Evolutionary conservation across 1,140 invertebrate genomes (phyloP), one percentile per base, ranked within the genome.

Genomic region (Rhyzopertha dominica): DNA sequence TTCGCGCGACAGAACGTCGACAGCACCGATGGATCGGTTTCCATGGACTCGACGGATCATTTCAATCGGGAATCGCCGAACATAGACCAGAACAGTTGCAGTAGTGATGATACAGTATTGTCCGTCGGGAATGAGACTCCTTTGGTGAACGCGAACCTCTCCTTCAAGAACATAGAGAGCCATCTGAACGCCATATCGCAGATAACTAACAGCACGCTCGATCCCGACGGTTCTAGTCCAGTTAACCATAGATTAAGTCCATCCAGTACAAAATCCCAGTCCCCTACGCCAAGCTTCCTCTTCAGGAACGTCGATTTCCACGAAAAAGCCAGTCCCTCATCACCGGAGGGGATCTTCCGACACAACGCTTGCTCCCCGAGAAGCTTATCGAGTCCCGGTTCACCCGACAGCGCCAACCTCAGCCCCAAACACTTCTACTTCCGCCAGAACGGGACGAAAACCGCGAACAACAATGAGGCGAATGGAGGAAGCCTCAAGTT

Each of bases 401-500:
- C 56, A 10, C 58, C 60, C 2, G 13, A 18, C 12, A 23, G 23
- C 30, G 30, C 23, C 24, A 56, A 51, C 44, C 53, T 53, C 9
- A 54, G 53, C 29, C 36, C 42, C 8, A 51, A 54, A 32, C 49
- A 58, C 22, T 54, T 53, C 35, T 54, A 56, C 44, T 48, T 54
- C 42, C 43, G 60, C 13, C 52, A 48, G 19, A 53, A 59, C 34
- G 23, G 31, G 23, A 25, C 39, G 7, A 45, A 42, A 29, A 53
- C 63, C 13, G 68, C 68, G 32, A 71, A 73, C 31, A 70, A 74
- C 34, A 71, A 73, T 38, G 66, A 73, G n/a, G 68, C 70, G 2
- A 80, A 81, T 53, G 82, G 82, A 43, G 71, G 73, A 8, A 76
- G 75, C 50, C 66, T 93, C 1, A 92, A 91, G 57, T 94, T 94